Conservation (phyloP, 2,888 invertebrate genomes). For the Pterobdella sp. region DNA sequence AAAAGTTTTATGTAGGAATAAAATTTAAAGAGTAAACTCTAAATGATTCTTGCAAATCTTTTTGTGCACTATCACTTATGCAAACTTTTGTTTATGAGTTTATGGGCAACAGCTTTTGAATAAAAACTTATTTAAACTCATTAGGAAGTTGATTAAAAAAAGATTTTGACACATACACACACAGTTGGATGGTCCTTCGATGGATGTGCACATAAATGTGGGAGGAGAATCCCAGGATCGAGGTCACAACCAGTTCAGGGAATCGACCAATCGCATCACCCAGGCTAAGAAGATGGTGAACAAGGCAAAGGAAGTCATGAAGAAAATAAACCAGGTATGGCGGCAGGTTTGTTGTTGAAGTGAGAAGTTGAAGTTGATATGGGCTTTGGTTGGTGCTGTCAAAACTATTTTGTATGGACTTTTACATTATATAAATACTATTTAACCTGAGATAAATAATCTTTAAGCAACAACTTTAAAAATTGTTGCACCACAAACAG, state of each 20-base stretch:
- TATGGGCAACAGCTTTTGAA: no score
- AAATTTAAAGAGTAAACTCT: no score
- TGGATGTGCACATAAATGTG: conserved; percentile 51
- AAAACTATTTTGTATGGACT: no score
- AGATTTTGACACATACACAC: not conserved
- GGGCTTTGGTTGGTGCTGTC: not conserved
- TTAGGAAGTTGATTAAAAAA: no score
- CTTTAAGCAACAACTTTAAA: not conserved
- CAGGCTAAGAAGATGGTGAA: conserved; percentile 53
- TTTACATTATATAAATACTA: no score
- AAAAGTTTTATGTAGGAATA: no score
- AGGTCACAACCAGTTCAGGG: conserved; percentile 38
- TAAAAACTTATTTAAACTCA: no score
- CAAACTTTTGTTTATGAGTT: no score
- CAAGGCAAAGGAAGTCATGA: conserved; percentile 53
- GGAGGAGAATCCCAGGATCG: not conserved
- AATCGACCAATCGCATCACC: conserved; percentile 47
- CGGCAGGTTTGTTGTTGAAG: conserved; percentile 36
- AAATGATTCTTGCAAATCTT: no score
- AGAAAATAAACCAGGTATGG: conserved; percentile 48
- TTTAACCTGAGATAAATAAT: not conserved
- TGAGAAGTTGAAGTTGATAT: not conserved
- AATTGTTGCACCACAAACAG: not conserved
- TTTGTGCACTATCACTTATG: no score
- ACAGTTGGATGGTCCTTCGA: conserved; percentile 37